These are phyloP conservation scores for Xestia xanthographa DNA, from an alignment of 2,888 invertebrate genomes.

Conservation along the genomic window DNA sequence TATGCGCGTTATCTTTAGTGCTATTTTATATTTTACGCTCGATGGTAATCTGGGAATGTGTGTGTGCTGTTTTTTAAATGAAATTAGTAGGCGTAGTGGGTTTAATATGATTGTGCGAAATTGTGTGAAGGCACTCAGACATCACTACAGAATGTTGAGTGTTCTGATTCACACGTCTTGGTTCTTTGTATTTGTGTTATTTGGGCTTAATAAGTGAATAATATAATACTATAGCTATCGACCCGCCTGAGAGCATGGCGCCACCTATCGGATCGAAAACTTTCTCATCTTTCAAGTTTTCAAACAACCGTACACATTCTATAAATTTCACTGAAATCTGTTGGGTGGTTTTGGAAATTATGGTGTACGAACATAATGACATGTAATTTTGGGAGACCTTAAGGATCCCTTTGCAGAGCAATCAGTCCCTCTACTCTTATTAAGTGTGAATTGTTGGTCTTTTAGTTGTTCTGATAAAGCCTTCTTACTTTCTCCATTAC, in stretches of 20 bases:
- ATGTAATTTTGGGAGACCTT: too few relatives aligned
- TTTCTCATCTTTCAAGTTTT: too few relatives aligned
- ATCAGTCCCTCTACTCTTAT: background rate
- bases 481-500: background rate
- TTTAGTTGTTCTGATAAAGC: background rate
- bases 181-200: background rate
- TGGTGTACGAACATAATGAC: background rate
- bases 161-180: background rate
- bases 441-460: background rate
- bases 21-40: constrained; percentile 36
- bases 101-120: background rate
- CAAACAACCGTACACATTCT: too few relatives aligned
- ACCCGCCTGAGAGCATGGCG: background rate
- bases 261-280: background rate
- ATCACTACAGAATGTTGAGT: background rate
- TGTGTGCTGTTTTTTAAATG: constrained; percentile 16
- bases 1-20: constrained; percentile 9
- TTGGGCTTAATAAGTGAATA: background rate
- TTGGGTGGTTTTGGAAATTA: background rate
- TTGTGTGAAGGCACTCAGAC: background rate
- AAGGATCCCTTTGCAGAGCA: too few relatives aligned
- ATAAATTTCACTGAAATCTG: background rate
- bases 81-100: background rate
- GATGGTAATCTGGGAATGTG: constrained; percentile 16
- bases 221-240: background rate